Percentiles rank a stretch among this genome's conserved stretches.
Evolutionary conservation across 1,140 invertebrate species (phyloP).

Genomic region (Temnothorax curvispinosus): DNA sequence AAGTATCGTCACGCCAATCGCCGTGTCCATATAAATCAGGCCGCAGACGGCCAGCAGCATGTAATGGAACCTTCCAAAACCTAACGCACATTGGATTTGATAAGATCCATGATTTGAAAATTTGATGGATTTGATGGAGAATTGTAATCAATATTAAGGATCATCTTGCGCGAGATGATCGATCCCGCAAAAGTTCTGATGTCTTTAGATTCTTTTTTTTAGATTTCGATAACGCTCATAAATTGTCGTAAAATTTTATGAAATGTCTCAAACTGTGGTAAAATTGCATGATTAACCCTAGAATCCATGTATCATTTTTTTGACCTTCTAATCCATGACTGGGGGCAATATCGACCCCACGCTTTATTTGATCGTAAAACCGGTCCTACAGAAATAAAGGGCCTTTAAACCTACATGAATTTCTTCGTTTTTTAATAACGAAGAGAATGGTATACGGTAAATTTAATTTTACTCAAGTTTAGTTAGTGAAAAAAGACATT

Average conservation of each 20-base stretch:
- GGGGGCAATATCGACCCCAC: too few species aligned
- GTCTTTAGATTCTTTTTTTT: background rate
- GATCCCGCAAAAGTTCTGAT: background rate
- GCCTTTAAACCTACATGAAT: too few species aligned
- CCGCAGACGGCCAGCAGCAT: constrained; percentile 89
- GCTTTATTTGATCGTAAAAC: too few species aligned
- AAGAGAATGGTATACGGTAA: too few species aligned
- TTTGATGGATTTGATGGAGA: too few species aligned
- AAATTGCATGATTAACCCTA: background rate
- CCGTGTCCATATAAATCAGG: constrained; percentile 91
- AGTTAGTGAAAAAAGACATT: too few species aligned
- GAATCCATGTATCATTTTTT: too few species aligned
- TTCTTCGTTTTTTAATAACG: too few species aligned
- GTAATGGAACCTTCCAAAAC: constrained; percentile 93
- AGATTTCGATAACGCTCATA: background rate
- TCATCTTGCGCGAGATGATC: background rate
- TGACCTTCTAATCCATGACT: too few species aligned
- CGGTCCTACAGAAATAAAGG: too few species aligned
- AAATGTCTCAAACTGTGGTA: background rate
- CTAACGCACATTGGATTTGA: constrained; percentile 80
- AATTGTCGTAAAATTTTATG: background rate
- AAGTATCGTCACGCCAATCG: constrained; percentile 94
- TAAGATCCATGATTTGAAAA: background rate
- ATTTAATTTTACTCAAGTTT: too few species aligned
- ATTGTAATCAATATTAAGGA: background rate